Evolutionary conservation across 2,888 invertebrate species (phyloP), one percentile per base, ranked within the genome.

Genomic region (Acrobasis consociella): DNA sequence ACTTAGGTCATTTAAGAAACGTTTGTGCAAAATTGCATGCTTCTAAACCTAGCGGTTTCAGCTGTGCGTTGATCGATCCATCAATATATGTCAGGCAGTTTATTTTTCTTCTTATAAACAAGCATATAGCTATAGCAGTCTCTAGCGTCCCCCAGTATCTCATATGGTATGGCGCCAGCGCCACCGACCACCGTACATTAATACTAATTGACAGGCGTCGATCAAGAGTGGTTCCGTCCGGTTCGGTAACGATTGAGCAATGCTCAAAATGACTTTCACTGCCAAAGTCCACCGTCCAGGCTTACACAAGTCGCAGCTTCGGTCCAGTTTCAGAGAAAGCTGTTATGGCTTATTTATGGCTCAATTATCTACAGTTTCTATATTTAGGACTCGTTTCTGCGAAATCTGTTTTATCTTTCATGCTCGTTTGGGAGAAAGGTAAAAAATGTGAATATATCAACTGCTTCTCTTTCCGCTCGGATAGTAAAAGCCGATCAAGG

Each of bases 271-370:
- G 70, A 83, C 88, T 89, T 89, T 88, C 87, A 84, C 88, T 84
- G 77, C 31, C 56, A 42, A 42, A 16, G 56, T 53, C 16, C 53
- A 37, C 5, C 13, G 46, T 31, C 31, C 46, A 1, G 31, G 13
- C 56, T 61, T 49, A 49, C 37, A 55, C 62, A 77, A 76, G 75
- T 76, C 71, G 68, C 69, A 64, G 84, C 77, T 79, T 70, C 74
- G 81, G 72, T 83, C 83, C 81, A 82, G 83, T 84, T 87, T 73
- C 80, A 80, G 86, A 82, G 88, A 89, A 87, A 89, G 87, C 80
- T 73, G 68, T 67, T 42, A 66, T 64, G 61, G 31, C 65, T 68
- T 67, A 73, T 72, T 75, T 73, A 73, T 70, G 69, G 72, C 71
- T 70, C 70, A 66, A 69, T 73, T 50, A 37, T 16, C 68, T 69